phyloP scores from a whole-genome alignment of 2,797 vertebrate species.

The Gambelia wislizenii region DNA sequence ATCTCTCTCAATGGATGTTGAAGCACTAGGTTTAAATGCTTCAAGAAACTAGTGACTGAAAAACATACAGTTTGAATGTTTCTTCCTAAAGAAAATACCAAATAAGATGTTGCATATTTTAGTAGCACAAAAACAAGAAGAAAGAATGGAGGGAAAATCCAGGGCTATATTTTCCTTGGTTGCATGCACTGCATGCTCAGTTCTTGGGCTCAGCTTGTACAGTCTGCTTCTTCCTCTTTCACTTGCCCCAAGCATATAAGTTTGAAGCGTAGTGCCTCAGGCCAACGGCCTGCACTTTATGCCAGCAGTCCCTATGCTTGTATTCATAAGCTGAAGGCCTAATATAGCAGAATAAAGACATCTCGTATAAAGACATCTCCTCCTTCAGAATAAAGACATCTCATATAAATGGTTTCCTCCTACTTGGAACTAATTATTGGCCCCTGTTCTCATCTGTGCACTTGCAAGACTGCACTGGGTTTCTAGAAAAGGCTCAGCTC shows the following conservation, averaged over 20 bases:
- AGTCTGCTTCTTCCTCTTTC: not conserved
- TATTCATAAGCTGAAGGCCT: not conserved
- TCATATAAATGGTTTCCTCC: too few relatives aligned
- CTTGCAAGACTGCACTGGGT: not conserved
- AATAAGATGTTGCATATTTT: not conserved
- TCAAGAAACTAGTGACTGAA: not conserved
- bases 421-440: not conserved
- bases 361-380: not conserved
- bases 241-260: not conserved
- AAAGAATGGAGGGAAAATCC: not conserved
- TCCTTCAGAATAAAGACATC: not conserved
- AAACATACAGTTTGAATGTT: not conserved
- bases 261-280: not conserved
- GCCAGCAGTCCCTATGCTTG: not conserved
- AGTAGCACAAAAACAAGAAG: not conserved
- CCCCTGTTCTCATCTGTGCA: not conserved
- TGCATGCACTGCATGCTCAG: not conserved
- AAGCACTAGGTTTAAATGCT: not conserved
- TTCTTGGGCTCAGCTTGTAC: not conserved
- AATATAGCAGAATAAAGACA: not conserved
- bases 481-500: not conserved
- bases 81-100: constrained; percentile 6
- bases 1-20: not conserved
- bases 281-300: not conserved
- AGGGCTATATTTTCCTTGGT: not conserved